These are phyloP conservation scores for Keiferia lycopersicella DNA, from an alignment of 2,888 invertebrate species.

Conservation along the genomic window DNA sequence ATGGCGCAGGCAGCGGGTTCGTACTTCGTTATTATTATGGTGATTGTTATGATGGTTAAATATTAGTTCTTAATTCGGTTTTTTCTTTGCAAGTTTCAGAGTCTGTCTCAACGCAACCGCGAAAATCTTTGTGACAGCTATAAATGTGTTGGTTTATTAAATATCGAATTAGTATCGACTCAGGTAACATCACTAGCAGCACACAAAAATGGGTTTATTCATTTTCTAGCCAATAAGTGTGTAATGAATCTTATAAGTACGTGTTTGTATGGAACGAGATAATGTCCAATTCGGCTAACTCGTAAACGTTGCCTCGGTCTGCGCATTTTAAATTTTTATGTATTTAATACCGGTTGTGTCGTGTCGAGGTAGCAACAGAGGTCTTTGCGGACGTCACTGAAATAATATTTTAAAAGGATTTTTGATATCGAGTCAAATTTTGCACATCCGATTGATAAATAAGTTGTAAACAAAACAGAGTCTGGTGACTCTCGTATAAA, in stretches of 20 bases:
- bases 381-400: background rate
- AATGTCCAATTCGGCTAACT: constrained; percentile 68
- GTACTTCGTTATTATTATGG: no score
- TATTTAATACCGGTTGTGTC: constrained; percentile 69
- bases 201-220: constrained; percentile 74
- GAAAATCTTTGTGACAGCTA: no score
- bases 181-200: constrained; percentile 49
- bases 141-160: background rate
- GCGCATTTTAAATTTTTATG: constrained; percentile 65
- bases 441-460: background rate
- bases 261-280: constrained; percentile 59
- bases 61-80: no score
- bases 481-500: background rate
- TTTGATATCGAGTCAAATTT: background rate
- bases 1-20: no score
- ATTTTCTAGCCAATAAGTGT: constrained; percentile 73
- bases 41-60: no score
- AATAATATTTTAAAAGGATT: background rate
- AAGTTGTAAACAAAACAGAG: background rate
- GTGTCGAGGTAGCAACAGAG: constrained; percentile 33
- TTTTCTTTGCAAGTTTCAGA: no score
- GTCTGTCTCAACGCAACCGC: no score
- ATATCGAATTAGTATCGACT: background rate
- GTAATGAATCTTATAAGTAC: constrained; percentile 78
- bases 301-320: constrained; percentile 67